Base-by-base conservation (phyloP, 2,113 vertebrate species). In the Pelmatolapia mariae region DNA sequence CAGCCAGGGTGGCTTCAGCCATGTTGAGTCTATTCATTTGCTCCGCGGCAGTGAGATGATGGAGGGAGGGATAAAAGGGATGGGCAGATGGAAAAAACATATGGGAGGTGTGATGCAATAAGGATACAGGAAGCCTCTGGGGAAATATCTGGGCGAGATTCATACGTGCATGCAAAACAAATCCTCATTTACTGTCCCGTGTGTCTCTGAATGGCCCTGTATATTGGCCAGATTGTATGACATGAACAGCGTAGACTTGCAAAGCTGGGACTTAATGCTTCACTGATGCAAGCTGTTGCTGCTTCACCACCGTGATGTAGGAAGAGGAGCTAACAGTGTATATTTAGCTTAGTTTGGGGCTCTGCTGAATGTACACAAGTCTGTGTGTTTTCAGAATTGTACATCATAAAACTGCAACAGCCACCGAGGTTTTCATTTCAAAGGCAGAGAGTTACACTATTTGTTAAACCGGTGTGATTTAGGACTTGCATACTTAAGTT, bases 61-160 rank as follows among this genome's bases (percentile, higher is more conserved):
- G 82, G 68, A 86, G 83, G 52, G 54, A 73, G 26, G 45, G 84
- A 82, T 40, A 85, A 84, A 56, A 86, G 84, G 80, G 82, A 86
- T 7, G 29, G 85, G 81, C 91, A 94, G 92, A 93, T 91, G 91
- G 91, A 88, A 84, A 87, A 92, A 90, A 84, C 88, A 92, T 93
- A 91, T 86, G 91, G 86, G 88, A 91, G 50, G 79, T 89, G 83
- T 92, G 92, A 92, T 85, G 83, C 88, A 91, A 90, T 86, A 90
- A 91, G 89, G 81, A 90, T 86, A 71, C 81, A 54, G 86, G 71
- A 38, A 6, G 79, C 85, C 89, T 87, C 86, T 11, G 66, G 93
- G 90, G 90, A 89, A 91, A 92, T 91, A 92, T 82, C 71, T 87
- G 78, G 59, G 76, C 16, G 24, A 83, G 33, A 85, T 83, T 90